Conservation (phyloP, 2,888 invertebrate species). For the Ectemnius continuus region DNA sequence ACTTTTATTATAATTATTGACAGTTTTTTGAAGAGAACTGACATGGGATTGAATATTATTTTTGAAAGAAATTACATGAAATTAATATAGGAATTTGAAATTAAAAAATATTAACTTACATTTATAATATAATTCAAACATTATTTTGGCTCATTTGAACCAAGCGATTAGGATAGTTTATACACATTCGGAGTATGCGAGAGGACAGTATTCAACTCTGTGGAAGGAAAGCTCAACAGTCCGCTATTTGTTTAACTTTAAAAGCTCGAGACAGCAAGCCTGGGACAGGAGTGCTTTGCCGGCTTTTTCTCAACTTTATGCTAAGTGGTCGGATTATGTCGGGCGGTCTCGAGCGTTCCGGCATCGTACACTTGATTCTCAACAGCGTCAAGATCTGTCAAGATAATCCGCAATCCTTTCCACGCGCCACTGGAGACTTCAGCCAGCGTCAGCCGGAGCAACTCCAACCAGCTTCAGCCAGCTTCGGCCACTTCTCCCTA, state of each 20-base stretch:
- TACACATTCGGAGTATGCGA: no score
- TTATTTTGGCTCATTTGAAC: no score
- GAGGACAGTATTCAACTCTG: no score
- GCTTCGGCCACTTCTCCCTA: conserved; percentile 17
- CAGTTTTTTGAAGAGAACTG: no score
- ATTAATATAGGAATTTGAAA: no score
- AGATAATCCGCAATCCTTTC: conserved; percentile 44
- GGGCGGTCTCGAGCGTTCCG: conserved; percentile 11
- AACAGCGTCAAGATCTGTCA: conserved; percentile 47
- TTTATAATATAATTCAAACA: no score
- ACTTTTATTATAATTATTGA: no score
- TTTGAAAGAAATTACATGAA: no score
- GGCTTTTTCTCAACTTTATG: conserved; percentile 20
- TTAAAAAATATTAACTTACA: no score
- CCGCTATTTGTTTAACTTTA: conserved; percentile 25
- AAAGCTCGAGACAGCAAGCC: no score
- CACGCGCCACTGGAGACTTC: conserved; percentile 5
- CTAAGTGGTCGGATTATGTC: conserved; percentile 28
- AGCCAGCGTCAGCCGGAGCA: conserved; percentile 12
- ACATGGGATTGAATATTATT: no score
- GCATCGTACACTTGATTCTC: conserved; percentile 24
- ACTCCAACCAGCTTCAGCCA: conserved; percentile 13
- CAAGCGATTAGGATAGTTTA: no score
- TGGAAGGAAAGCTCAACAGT: conserved; percentile 9
- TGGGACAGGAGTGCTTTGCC: conserved; percentile 3